Evolutionary conservation across 1,140 invertebrate species (phyloP).

Genomic region (Ceratina calcarata): DNA sequence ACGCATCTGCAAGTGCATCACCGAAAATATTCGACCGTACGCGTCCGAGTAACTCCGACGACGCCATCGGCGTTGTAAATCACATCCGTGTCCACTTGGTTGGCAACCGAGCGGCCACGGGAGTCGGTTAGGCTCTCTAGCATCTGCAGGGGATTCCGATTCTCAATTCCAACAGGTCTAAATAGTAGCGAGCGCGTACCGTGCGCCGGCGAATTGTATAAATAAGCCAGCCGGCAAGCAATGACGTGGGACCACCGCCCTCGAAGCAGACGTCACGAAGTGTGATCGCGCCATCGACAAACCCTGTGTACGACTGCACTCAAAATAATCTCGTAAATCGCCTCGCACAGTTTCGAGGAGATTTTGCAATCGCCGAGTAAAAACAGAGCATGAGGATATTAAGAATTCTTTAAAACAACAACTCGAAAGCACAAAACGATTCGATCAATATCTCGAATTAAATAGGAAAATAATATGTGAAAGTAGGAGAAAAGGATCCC

Average conservation of each 20-base stretch:
- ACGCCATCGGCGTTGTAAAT: slow-evolving; percentile 14
- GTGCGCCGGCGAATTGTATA: slow-evolving; percentile 24
- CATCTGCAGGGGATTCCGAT: slow-evolving; percentile 35
- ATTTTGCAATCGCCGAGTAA: too few relatives aligned
- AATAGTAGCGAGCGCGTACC: slow-evolving; percentile 30
- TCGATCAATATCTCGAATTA: too few relatives aligned
- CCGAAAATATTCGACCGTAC: slow-evolving; percentile 13
- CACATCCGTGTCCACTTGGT: slow-evolving; percentile 11
- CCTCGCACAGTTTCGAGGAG: background rate
- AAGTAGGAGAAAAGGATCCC: too few relatives aligned
- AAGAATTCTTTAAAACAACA: too few relatives aligned
- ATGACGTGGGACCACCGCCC: slow-evolving; percentile 34
- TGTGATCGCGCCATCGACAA: background rate
- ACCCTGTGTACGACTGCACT: slow-evolving; percentile 9
- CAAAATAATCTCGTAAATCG: slow-evolving; percentile 23
- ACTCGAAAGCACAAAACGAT: too few relatives aligned
- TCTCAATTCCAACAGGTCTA: slow-evolving; percentile 51
- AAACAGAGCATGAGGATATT: too few relatives aligned
- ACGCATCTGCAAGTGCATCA: background rate
- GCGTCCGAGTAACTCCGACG: background rate
- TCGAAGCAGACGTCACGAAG: slow-evolving; percentile 34
- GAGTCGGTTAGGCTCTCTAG: too few relatives aligned
- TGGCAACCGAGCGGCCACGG: slow-evolving; percentile 10
- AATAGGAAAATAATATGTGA: too few relatives aligned
- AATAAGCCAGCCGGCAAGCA: slow-evolving; percentile 33